Conservation (phyloP, 2,888 invertebrate genomes). For the Oegoconia quadripuncta region DNA sequence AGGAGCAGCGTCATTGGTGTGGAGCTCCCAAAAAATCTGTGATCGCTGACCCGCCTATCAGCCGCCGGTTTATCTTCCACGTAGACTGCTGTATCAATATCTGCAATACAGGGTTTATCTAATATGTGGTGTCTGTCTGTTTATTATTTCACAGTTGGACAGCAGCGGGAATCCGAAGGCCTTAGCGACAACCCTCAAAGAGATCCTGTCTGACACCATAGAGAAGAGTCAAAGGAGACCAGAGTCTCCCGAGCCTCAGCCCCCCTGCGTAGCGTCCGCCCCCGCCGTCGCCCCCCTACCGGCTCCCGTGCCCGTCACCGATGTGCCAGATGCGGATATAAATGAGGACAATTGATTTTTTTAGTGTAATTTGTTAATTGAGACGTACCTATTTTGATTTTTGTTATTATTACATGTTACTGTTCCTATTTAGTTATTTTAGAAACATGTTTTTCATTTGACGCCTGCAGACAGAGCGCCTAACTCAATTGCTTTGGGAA, state of each 20-base stretch:
- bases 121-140: no score
- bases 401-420: conserved; percentile 33
- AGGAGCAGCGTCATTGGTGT: no score
- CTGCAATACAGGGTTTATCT: no score
- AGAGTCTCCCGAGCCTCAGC: conserved; percentile 17
- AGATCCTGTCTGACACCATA: conserved; percentile 63
- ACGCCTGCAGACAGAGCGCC: no score
- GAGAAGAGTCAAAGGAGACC: conserved; percentile 42
- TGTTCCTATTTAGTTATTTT: conserved; percentile 23
- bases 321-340: conserved; percentile 20
- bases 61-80: no score
- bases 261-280: conserved; percentile 28
- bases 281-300: conserved; percentile 10
- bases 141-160: conserved; percentile 42
- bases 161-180: conserved; percentile 63
- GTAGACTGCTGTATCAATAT: no score
- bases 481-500: no score
- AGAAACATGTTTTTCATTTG: background rate
- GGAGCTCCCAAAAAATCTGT: no score
- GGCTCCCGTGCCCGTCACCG: conserved; percentile 2
- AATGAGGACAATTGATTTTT: conserved; percentile 29
- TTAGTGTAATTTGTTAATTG: conserved; percentile 32
- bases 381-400: conserved; percentile 26
- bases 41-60: no score
- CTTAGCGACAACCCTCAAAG: conserved; percentile 58